A percentile compares a stretch with the other conserved stretches of the same genome.
Conservation (phyloP, 1,140 invertebrate species). For the Diorhabda elongata region DNA sequence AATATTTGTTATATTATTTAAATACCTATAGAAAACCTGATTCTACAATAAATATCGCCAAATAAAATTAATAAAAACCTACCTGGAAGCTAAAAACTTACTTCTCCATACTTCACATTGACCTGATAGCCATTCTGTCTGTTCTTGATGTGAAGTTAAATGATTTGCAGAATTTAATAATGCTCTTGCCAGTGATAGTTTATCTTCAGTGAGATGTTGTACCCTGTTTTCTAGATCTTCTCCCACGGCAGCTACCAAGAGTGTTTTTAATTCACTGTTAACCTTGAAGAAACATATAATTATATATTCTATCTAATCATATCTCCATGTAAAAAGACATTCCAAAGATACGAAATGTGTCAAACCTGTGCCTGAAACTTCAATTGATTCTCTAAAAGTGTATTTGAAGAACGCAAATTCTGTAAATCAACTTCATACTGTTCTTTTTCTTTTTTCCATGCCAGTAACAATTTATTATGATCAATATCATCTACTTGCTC, state of each 20-base stretch:
- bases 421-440: slow-evolving; percentile 54
- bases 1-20: too few species aligned
- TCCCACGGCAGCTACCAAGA: slow-evolving; percentile 88
- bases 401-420: slow-evolving; percentile 58
- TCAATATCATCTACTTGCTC: slow-evolving; percentile 36
- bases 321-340: too few species aligned
- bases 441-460: slow-evolving; percentile 42
- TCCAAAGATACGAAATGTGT: not conserved
- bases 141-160: slow-evolving; percentile 82
- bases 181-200: slow-evolving; percentile 79
- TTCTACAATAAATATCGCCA: too few species aligned
- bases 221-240: slow-evolving; percentile 88
- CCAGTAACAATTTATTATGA: slow-evolving; percentile 33
- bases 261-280: slow-evolving; percentile 87
- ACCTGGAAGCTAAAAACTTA: slow-evolving; percentile 91
- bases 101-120: slow-evolving; percentile 94
- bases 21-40: too few species aligned
- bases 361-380: slow-evolving; percentile 63
- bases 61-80: not conserved
- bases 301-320: too few species aligned
- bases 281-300: slow-evolving; percentile 56
- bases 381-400: slow-evolving; percentile 64
- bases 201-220: slow-evolving; percentile 85
- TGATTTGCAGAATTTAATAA: slow-evolving; percentile 79
- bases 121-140: slow-evolving; percentile 86